Evolutionary conservation across 2,113 vertebrate species (phyloP).

Genomic region (Microcebus tavaratra): DNA sequence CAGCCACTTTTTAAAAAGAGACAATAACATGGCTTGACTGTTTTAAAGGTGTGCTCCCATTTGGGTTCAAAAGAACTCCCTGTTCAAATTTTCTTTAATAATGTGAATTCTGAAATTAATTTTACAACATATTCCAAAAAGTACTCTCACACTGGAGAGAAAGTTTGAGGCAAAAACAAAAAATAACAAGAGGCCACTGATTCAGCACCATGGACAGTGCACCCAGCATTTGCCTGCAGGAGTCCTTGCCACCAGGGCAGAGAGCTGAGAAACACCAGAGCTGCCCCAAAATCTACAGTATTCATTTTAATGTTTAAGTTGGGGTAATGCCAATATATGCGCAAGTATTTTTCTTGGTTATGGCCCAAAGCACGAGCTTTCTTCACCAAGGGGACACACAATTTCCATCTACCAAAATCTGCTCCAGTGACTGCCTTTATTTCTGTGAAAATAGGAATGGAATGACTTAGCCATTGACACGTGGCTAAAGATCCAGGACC

Average conservation of each 20-base stretch:
- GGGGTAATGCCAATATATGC: not conserved
- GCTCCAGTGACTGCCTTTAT: not conserved
- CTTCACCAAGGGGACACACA: not conserved
- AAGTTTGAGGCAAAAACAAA: not conserved
- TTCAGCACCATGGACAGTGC: constrained; percentile 77
- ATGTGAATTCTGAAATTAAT: not conserved
- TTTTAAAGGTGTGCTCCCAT: constrained; percentile 20
- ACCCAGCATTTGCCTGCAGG: fast-evolving
- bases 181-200: fast-evolving
- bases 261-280: not conserved
- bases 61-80: not conserved
- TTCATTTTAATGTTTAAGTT: not conserved
- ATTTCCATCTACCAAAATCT: not conserved
- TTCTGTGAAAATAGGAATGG: not conserved
- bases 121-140: constrained; percentile 39
- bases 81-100: not conserved
- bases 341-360: not conserved
- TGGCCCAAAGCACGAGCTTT: not conserved
- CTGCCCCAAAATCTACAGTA: not conserved
- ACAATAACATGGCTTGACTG: not conserved
- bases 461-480: not conserved
- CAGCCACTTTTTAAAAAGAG: not conserved
- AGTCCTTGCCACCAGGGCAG: not conserved
- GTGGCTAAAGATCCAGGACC: not conserved
- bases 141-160: not conserved